phyloP scores from a whole-genome alignment of 2,888 invertebrate genomes.

The Dyspetes luteomarginatus region DNA sequence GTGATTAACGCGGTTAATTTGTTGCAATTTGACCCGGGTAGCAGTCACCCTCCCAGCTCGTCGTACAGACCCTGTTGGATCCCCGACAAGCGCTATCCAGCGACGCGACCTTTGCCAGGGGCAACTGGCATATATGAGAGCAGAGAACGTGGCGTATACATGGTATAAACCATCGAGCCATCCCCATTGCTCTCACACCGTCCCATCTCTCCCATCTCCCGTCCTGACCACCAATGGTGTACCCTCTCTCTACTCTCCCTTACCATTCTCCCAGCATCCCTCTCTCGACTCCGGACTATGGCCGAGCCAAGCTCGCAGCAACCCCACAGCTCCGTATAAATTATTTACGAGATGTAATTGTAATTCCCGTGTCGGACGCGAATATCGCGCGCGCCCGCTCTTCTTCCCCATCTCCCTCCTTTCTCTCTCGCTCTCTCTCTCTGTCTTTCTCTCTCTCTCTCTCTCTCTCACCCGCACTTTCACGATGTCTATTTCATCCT shows the following conservation, averaged over 20 bases:
- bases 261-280: constrained; percentile 19
- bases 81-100: constrained; percentile 37
- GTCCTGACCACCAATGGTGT: constrained; percentile 51
- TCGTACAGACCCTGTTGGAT: constrained; percentile 39
- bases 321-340: constrained; percentile 73
- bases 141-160: constrained; percentile 42
- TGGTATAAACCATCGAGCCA: constrained; percentile 40
- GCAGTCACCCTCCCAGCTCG: constrained; percentile 65
- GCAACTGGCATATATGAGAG: constrained; percentile 31
- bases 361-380: constrained; percentile 73
- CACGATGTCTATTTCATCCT: background rate
- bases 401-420: constrained; percentile 12
- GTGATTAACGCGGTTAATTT: constrained; percentile 81
- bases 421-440: constrained; percentile 11
- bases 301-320: constrained; percentile 31
- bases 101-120: constrained; percentile 59
- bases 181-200: constrained; percentile 65
- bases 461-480: background rate
- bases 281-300: constrained; percentile 36
- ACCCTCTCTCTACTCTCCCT: constrained; percentile 18
- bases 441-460: constrained; percentile 4
- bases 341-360: constrained; percentile 79
- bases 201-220: constrained; percentile 53
- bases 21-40: constrained; percentile 78
- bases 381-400: constrained; percentile 54